These are phyloP conservation scores for Takifugu rubripes DNA, from an alignment of 2,797 vertebrate genomes.

Conservation along the genomic window DNA sequence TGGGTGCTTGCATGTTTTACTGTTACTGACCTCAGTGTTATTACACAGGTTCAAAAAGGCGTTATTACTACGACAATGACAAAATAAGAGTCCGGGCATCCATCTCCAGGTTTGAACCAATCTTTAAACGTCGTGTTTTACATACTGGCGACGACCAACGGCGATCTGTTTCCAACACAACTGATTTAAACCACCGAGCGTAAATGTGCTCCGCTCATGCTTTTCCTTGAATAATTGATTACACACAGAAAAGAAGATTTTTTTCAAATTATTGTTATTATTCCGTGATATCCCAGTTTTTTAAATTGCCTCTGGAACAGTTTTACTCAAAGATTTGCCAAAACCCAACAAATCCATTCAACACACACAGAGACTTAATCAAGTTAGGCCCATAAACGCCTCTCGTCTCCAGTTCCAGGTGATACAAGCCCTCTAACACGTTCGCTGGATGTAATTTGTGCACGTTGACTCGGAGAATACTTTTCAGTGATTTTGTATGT, in stretches of 20 bases:
- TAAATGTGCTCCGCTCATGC: conserved; percentile 20
- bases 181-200: conserved; percentile 8
- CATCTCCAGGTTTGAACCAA: conserved; percentile 47
- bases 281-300: conserved; percentile 19
- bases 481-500: conserved; percentile 17
- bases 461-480: conserved; percentile 44
- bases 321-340: conserved; percentile 56
- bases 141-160: conserved; percentile 47
- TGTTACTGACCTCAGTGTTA: conserved; percentile 62
- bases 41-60: conserved; percentile 45
- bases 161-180: conserved; percentile 52
- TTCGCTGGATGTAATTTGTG: conserved; percentile 47
- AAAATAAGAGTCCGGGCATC: conserved; percentile 32
- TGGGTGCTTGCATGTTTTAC: conserved; percentile 25
- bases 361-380: conserved; percentile 20
- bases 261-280: conserved; percentile 19
- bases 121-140: conserved; percentile 43
- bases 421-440: conserved; percentile 26
- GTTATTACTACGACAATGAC: conserved; percentile 18
- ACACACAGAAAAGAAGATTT: conserved; percentile 10
- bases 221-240: conserved; percentile 18
- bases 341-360: conserved; percentile 47
- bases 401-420: conserved; percentile 40
- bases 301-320: conserved; percentile 40
- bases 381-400: conserved; percentile 25